Evolutionary conservation across 1,140 invertebrate species (phyloP).

Genomic region (Hesperophylax magnus): DNA sequence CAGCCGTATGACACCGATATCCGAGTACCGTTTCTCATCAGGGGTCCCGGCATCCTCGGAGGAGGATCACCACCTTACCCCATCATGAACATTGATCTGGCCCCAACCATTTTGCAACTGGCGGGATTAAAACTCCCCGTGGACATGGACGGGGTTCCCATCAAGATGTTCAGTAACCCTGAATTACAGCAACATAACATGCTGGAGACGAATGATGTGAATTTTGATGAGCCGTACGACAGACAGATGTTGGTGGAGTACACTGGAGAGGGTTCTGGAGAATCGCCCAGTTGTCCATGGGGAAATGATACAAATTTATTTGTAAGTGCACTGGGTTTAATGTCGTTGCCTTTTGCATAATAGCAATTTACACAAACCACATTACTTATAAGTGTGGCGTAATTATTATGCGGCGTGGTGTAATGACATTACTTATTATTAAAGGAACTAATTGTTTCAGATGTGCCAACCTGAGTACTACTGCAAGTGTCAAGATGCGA

Average conservation of each 20-base stretch:
- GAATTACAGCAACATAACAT: constrained; percentile 45
- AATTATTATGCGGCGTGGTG: no score
- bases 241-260: constrained; percentile 83
- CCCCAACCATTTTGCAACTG: constrained; percentile 84
- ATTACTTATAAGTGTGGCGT: no score
- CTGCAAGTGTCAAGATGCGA: constrained; percentile 87
- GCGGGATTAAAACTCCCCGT: constrained; percentile 69
- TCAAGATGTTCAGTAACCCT: constrained; percentile 62
- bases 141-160: constrained; percentile 78
- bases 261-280: constrained; percentile 78
- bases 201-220: constrained; percentile 22
- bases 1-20: constrained; percentile 93
- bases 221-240: constrained; percentile 57
- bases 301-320: constrained; percentile 71
- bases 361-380: no score
- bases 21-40: constrained; percentile 83
- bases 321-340: constrained; percentile 64
- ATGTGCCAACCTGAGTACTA: constrained; percentile 75
- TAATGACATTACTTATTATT: background rate
- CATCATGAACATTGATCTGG: constrained; percentile 84
- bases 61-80: constrained; percentile 69
- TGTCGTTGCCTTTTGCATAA: no score
- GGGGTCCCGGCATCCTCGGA: constrained; percentile 78
- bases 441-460: constrained; percentile 63
- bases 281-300: constrained; percentile 72